phyloP scores from a whole-genome alignment of 2,797 vertebrate genomes.

The Staurois parvus region DNA sequence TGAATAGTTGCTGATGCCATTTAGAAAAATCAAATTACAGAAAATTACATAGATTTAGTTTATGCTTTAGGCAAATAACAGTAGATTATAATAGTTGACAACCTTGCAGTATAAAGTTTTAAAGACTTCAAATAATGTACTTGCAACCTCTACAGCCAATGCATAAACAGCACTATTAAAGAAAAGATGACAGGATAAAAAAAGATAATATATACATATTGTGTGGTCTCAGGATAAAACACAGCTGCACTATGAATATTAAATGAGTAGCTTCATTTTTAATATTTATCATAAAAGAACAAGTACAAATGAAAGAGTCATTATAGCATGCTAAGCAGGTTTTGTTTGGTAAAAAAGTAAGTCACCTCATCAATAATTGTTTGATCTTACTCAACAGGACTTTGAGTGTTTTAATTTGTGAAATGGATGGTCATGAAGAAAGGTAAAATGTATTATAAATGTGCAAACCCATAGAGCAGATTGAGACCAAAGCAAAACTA shows the following conservation, averaged over 20 bases:
- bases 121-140: conserved; percentile 35
- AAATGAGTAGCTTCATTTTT: conserved; percentile 23
- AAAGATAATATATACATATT: conserved; percentile 33
- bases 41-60: conserved; percentile 53
- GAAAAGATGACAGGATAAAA: conserved; percentile 42
- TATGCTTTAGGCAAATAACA: conserved; percentile 51
- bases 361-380: conserved; percentile 17
- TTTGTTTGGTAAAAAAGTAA: conserved; percentile 1
- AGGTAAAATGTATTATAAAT: background rate
- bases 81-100: conserved; percentile 48
- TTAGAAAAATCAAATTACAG: conserved; percentile 49
- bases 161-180: conserved; percentile 29
- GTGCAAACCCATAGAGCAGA: no score
- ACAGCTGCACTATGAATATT: conserved; percentile 42
- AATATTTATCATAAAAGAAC: conserved; percentile 34
- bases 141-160: conserved; percentile 39
- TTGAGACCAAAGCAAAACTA: no score
- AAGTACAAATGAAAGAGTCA: conserved; percentile 10
- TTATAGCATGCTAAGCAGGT: conserved; percentile 34
- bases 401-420: background rate
- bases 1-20: conserved; percentile 49
- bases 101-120: conserved; percentile 43
- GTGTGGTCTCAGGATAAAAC: conserved; percentile 20
- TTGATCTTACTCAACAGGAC: background rate
- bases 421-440: background rate